Conservation (phyloP, 2,113 vertebrate species). For the Corynorhinus townsendii region DNA sequence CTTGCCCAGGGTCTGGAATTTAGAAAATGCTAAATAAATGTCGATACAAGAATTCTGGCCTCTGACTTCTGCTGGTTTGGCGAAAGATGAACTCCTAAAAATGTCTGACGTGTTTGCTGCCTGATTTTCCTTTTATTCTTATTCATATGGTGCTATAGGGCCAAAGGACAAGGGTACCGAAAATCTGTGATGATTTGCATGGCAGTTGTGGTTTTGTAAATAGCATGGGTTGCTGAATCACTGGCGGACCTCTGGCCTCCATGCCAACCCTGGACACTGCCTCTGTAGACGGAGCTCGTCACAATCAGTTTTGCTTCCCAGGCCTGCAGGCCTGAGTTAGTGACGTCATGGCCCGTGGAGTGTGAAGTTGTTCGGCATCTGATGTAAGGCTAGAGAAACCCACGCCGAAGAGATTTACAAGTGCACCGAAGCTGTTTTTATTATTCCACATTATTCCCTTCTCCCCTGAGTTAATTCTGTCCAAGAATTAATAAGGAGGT, state of each 20-base stretch:
- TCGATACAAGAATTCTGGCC: not conserved
- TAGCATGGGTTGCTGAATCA: not conserved
- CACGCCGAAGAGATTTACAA: not conserved
- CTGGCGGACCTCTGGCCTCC: not conserved
- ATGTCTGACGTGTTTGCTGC: not conserved
- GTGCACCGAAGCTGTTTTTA: not conserved
- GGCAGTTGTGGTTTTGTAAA: not conserved
- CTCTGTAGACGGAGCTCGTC: not conserved
- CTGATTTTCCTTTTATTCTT: not conserved
- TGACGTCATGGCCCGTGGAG: fast-evolving
- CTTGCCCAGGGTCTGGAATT: not conserved
- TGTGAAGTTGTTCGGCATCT: not conserved
- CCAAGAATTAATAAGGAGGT: not conserved
- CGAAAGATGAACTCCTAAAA: not conserved
- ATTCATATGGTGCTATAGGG: not conserved
- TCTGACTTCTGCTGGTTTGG: not conserved
- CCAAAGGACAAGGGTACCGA: not conserved
- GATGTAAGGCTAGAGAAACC: not conserved
- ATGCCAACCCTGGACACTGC: not conserved
- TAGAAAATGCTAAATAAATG: not conserved
- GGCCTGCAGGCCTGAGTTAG: not conserved
- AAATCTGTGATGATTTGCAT: not conserved
- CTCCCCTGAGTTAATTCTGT: not conserved
- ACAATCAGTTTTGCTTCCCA: not conserved
- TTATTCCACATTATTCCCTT: not conserved